A percentile compares a stretch with the other conserved stretches of the same genome.
Conservation (phyloP, 2,797 vertebrate genomes). For the Psittacula derbiana region DNA sequence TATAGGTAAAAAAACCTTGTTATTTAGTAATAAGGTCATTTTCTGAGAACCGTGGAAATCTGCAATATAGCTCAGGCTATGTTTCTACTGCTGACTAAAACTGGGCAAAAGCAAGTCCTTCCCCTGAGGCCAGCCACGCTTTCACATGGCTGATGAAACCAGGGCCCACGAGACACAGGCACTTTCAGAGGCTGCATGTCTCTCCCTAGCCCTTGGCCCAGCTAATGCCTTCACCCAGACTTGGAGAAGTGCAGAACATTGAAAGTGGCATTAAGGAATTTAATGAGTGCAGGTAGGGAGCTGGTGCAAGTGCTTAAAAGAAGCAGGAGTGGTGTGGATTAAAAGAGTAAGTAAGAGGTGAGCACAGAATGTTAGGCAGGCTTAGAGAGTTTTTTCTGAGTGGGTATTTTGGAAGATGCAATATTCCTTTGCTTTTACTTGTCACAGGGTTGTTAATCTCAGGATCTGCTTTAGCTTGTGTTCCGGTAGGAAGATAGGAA, state of each 20-base stretch:
- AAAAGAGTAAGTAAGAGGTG: not conserved
- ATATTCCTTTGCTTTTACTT: not conserved
- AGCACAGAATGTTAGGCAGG: not conserved
- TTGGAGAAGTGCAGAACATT: not conserved
- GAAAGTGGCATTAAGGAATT: not conserved
- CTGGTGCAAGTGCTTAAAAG: not conserved
- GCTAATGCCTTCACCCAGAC: not conserved
- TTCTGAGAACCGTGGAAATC: not conserved
- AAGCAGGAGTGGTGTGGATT: not conserved
- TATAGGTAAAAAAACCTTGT: not conserved
- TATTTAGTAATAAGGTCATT: not conserved
- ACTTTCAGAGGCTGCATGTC: not conserved
- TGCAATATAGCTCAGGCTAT: not conserved
- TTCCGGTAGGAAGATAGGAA: not conserved
- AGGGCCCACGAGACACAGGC: fast-evolving
- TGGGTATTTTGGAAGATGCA: not conserved
- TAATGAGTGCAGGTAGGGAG: not conserved
- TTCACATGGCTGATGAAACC: fast-evolving
- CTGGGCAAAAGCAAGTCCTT: not conserved
- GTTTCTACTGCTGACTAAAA: not conserved
- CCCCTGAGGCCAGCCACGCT: not conserved
- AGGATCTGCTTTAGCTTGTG: not conserved
- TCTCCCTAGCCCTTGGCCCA: not conserved
- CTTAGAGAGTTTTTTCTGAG: not conserved
- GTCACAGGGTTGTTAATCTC: not conserved